phyloP scores from a whole-genome alignment of 2,888 invertebrate genomes.

The Anticlea derivata region DNA sequence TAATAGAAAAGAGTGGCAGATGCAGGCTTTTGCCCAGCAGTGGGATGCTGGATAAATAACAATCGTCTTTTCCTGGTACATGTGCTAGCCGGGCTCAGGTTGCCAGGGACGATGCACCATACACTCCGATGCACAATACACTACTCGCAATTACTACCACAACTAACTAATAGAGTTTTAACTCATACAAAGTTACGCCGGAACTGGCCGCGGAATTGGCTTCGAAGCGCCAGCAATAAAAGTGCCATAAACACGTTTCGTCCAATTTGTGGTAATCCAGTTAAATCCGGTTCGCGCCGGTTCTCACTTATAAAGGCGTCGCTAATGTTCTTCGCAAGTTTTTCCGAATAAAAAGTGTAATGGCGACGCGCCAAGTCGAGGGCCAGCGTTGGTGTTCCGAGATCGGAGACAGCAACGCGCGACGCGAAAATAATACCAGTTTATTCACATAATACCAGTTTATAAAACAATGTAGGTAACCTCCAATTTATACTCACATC shows the following conservation, averaged over 20 bases:
- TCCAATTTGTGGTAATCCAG: constrained; percentile 28
- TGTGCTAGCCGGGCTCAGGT: too few species aligned
- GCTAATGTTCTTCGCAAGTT: constrained; percentile 23
- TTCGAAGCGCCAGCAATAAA: constrained; percentile 22
- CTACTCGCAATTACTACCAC: background rate
- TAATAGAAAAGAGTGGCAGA: too few species aligned
- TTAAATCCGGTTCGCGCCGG: constrained; percentile 17
- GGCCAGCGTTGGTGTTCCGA: too few species aligned
- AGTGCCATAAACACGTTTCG: constrained; percentile 27
- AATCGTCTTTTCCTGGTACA: too few species aligned
- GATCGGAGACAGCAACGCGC: too few species aligned
- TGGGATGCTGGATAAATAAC: too few species aligned
- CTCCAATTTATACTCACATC: too few species aligned
- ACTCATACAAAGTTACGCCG: constrained; percentile 4
- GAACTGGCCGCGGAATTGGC: constrained; percentile 19
- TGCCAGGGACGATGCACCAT: too few species aligned
- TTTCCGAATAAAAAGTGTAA: constrained; percentile 23
- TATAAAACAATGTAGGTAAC: too few species aligned
- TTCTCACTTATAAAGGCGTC: constrained; percentile 18
- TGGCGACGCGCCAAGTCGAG: constrained; percentile 17
- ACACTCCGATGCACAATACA: background rate
- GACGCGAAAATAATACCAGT: too few species aligned
- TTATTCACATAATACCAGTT: too few species aligned
- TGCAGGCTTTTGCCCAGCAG: too few species aligned
- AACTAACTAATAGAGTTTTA: constrained; percentile 3